A percentile compares a stretch with the other conserved stretches of the same genome.
These are phyloP conservation scores for Cyprinodon diabolis DNA, from an alignment of 2,797 vertebrate species.

Conservation along the genomic window DNA sequence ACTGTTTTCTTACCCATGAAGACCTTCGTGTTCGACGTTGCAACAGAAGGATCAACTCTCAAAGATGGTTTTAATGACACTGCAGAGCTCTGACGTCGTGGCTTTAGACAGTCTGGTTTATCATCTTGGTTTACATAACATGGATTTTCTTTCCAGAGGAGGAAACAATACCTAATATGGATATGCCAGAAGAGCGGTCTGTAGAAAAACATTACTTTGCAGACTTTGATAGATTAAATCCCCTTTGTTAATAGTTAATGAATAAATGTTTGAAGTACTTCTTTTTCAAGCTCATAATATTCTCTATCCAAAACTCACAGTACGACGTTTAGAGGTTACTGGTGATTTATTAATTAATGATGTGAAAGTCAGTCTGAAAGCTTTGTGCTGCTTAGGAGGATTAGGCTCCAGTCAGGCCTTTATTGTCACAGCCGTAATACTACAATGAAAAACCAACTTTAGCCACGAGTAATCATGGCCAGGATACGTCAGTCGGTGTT, in stretches of 20 bases:
- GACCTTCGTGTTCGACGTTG: not conserved
- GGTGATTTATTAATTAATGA: slow-evolving; percentile 52
- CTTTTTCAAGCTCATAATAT: slow-evolving; percentile 30
- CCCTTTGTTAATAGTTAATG: slow-evolving; percentile 14
- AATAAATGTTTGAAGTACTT: not conserved
- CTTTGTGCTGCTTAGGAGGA: slow-evolving; percentile 10
- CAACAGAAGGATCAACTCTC: not conserved
- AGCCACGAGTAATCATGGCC: not conserved
- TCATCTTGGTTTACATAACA: not conserved
- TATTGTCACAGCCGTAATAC: slow-evolving; percentile 19
- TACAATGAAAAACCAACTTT: not conserved
- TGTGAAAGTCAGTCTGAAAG: slow-evolving; percentile 4
- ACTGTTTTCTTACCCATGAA: not conserved
- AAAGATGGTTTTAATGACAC: not conserved
- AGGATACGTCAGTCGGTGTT: not conserved
- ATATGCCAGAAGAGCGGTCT: not conserved
- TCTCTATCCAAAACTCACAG: slow-evolving; percentile 27
- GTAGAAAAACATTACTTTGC: not conserved
- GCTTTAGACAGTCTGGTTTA: not conserved
- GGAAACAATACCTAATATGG: not conserved
- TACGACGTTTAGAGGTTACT: slow-evolving; percentile 41
- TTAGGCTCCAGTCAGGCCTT: not conserved
- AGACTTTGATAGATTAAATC: slow-evolving; percentile 15
- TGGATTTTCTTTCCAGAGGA: not conserved
- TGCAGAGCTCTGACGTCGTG: not conserved